Base-by-base conservation (phyloP, 2,888 invertebrate genomes). In the Chymomyza fuscimana region DNA sequence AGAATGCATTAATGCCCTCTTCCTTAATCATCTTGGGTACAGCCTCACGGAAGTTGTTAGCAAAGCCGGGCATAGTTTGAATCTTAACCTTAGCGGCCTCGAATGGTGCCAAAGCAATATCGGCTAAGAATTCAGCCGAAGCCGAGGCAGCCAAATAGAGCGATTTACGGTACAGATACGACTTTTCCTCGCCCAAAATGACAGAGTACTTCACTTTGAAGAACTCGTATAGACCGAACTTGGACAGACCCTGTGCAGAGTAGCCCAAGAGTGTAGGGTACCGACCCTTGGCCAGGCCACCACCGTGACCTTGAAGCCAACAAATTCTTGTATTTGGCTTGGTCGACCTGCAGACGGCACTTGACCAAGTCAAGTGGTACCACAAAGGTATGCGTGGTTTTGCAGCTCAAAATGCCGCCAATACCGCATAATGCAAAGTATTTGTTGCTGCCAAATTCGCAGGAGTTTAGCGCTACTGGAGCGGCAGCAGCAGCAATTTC, bases 51-150 rank as follows among this genome's bases (percentile, higher is more conserved):
- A 97, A 93, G 15, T 95, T 96, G 70, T 93, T 94, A 54, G 92
- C 92, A 91, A 94, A 97, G 9, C 96, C 95, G 22, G 96, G 95
- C 74, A 94, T 93, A 7, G 97, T 97, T 92, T 97, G 97, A 87
- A 97, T 95, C 80, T 96, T 94, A 12, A 97, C 94, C 94, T 99
- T 99, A 74, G 96, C 96, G 66, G 99, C 98, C 92, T 99, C 99
- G 93, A 99, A 95, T 0, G 99, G 99, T 70, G 98, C 96, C 73
- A 99, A 94, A 32, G 97, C 97, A 80, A 96, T 94, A 91, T 98
- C 97, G 40, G 97, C 97, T 77, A 97, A 94, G 89, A 97, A 94
- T 91, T 97, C 97, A 36, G 97, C 97, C 1, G 96, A 96, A 2
- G 97, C 97, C 56, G 96, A 94, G 15, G 97, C 95, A 68, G 95